Base-by-base conservation (phyloP, 1,140 invertebrate genomes). In the Drosophila ficusphila region DNA sequence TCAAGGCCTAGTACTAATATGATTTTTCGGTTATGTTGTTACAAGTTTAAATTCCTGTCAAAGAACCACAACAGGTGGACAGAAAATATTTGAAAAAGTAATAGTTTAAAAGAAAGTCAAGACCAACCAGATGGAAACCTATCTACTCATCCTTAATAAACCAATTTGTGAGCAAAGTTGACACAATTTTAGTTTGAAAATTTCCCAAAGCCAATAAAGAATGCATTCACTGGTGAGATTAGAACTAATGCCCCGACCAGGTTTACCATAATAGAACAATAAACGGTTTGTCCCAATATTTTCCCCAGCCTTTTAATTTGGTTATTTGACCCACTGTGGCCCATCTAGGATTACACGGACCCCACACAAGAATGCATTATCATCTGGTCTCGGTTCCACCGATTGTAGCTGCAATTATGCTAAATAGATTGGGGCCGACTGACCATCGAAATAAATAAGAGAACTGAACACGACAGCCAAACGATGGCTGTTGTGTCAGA, bases 391-490 rank as follows among this genome's bases (percentile, higher is more conserved):
- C 18, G 38, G 18, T 33, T 23, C 21, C n/a, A n/a, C n/a, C 12
- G 34, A 71, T 46, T 31, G 58, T 36, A 29, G 47, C 67, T 69
- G 62, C 73, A 88, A 86, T 86, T 86, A 86, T 86, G 82, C 82
- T 86, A 86, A 88, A 70, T 82, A 86, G 77, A 82, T 86, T 27
- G 39, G 60, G n/a, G 29, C 29, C 39, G 61, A 69, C 69, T 85
- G 83, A 60, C 76, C 81, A 76, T 81, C 69, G 82, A 61, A 82
- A 86, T 88, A 88, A 86, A 88, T 74, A 77, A 88, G 77, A 73
- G 75, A 53, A 33, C 18, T 19, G 16, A 23, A 60, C 27, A 33
- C 42, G 47, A 68, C 29, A 65, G 57, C 16, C 54, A 73, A 83
- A 75, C 57, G 54, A 69, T 33, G 58, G 60, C 58, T 69, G 62